Percentiles rank a stretch among this genome's conserved stretches.
These are phyloP conservation scores for Ladona fulva DNA, from an alignment of 1,140 invertebrate species.

Conservation along the genomic window DNA sequence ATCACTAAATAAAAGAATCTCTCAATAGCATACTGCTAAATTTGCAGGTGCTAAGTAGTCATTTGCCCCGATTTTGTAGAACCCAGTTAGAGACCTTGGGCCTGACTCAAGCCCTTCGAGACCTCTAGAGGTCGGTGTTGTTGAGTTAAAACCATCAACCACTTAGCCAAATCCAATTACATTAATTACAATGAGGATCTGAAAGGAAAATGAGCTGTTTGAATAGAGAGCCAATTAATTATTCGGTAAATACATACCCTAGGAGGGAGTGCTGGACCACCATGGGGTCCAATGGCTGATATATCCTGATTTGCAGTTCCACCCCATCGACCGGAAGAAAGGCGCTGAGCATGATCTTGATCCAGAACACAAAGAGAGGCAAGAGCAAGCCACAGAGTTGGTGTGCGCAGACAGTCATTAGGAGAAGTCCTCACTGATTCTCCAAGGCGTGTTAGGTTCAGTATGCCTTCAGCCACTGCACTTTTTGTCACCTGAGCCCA, in stretches of 20 bases:
- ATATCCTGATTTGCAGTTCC: constrained; percentile 31
- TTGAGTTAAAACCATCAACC: too few relatives aligned
- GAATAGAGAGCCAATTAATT: too few relatives aligned
- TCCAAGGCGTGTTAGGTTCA: constrained; percentile 72
- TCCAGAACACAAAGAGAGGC: constrained; percentile 89
- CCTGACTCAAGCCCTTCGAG: too few relatives aligned
- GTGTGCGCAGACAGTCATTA: constrained; percentile 64
- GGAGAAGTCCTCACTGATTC: constrained; percentile 60
- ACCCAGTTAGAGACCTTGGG: too few relatives aligned
- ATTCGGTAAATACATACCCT: constrained; percentile 40
- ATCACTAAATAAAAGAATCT: too few relatives aligned
- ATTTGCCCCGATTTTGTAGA: too few relatives aligned
- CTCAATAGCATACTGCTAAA: too few relatives aligned
- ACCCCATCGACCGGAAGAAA: constrained; percentile 63
- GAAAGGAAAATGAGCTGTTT: too few relatives aligned
- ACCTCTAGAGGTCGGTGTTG: too few relatives aligned
- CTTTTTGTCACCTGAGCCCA: constrained; percentile 84
- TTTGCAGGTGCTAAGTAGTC: too few relatives aligned
- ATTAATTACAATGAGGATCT: too few relatives aligned
- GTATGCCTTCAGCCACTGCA: constrained; percentile 83
- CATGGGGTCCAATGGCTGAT: not conserved
- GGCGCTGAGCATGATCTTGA: constrained; percentile 78
- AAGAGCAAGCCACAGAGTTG: constrained; percentile 84
- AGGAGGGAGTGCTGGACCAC: constrained; percentile 48
- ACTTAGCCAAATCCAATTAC: too few relatives aligned